Conservation (phyloP, 1,140 invertebrate species). For the Mya arenaria region DNA sequence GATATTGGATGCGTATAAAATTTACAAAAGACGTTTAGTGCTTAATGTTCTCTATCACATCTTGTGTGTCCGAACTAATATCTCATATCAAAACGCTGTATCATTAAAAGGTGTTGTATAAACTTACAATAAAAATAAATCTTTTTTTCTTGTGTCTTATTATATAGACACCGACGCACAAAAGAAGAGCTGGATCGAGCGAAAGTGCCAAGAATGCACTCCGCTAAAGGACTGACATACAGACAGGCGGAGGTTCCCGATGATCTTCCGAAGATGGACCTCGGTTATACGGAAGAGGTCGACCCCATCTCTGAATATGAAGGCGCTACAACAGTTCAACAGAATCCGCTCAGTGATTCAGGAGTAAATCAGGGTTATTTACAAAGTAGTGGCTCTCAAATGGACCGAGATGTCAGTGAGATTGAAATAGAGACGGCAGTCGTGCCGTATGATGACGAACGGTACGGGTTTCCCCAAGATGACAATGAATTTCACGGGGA, state of each 20-base stretch:
- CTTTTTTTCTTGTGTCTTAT: too few species aligned
- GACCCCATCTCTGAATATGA: slow-evolving; percentile 30
- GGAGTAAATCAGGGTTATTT: slow-evolving; percentile 49
- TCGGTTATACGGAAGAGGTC: slow-evolving; percentile 13
- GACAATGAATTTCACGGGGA: neutral
- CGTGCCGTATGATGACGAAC: slow-evolving; percentile 53
- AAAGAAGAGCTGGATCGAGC: slow-evolving; percentile 28
- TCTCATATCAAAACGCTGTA: too few species aligned
- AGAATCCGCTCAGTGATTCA: slow-evolving; percentile 36
- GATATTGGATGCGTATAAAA: too few species aligned
- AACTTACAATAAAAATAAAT: neutral
- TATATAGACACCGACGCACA: slow-evolving; percentile 29
- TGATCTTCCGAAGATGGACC: slow-evolving; percentile 50
- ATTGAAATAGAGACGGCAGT: slow-evolving; percentile 54
- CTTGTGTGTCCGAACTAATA: too few species aligned
- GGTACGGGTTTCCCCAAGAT: slow-evolving; percentile 17
- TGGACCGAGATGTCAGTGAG: slow-evolving; percentile 51
- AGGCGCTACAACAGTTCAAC: slow-evolving; percentile 39
- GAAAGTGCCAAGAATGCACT: slow-evolving; percentile 20
- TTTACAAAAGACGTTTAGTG: too few species aligned
- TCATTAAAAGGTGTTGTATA: neutral
- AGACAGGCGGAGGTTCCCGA: slow-evolving; percentile 50
- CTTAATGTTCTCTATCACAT: too few species aligned
- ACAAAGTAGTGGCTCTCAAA: slow-evolving; percentile 53
- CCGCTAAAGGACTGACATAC: slow-evolving; percentile 48